Percentiles rank a stretch among this genome's conserved stretches.
Evolutionary conservation across 2,797 vertebrate genomes (phyloP).

Genomic region (Pangasius mekongensis): DNA sequence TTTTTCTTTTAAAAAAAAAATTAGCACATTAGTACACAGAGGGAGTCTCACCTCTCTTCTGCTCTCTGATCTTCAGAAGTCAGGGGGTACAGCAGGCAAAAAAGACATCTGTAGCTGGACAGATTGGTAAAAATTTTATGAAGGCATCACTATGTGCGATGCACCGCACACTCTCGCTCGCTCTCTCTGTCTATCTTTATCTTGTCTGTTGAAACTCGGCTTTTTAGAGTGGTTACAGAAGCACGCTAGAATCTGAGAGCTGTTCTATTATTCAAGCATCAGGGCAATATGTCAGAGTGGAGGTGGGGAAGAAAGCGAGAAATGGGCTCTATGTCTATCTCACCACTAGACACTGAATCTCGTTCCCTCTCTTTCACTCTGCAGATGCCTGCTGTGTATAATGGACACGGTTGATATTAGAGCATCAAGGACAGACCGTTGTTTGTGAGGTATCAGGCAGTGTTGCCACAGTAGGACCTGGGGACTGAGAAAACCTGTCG

Average conservation of each 20-base stretch:
- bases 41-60: constrained; percentile 63
- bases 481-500: not conserved
- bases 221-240: constrained; percentile 48
- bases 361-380: not conserved
- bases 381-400: constrained; percentile 34
- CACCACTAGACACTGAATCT: not conserved
- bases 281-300: constrained; percentile 39
- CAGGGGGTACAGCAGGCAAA: constrained; percentile 34
- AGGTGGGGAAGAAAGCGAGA: constrained; percentile 31
- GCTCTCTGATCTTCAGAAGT: constrained; percentile 50
- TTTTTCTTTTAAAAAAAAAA: constrained; percentile 33
- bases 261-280: constrained; percentile 57
- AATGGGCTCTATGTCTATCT: not conserved
- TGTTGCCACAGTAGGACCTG: not conserved
- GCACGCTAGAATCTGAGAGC: constrained; percentile 43
- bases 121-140: constrained; percentile 65
- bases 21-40: constrained; percentile 60
- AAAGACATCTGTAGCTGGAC: constrained; percentile 46
- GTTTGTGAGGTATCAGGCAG: not conserved
- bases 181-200: constrained; percentile 30
- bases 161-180: constrained; percentile 22
- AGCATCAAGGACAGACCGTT: not conserved
- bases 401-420: constrained; percentile 23
- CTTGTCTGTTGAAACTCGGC: constrained; percentile 51
- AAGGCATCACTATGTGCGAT: constrained; percentile 66